Conservation (phyloP, 2,888 invertebrate genomes). For the Nymphalis polychloros region DNA sequence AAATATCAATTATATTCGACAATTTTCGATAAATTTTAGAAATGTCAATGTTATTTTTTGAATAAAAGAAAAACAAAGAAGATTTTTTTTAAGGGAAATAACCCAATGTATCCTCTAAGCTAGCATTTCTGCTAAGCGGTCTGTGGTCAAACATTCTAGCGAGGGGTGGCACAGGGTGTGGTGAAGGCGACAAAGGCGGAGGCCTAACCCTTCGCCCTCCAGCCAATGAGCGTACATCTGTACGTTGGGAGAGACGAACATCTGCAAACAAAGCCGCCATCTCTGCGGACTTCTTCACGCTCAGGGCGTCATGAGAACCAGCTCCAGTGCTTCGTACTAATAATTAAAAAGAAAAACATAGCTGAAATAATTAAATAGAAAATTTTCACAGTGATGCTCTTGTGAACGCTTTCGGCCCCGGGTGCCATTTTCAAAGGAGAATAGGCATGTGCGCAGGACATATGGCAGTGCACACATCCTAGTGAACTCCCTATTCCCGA, state of each 20-base stretch:
- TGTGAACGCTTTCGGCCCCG: too few species aligned
- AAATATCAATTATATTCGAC: too few species aligned
- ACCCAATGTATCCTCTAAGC: constrained; percentile 84
- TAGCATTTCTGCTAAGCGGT: constrained; percentile 73
- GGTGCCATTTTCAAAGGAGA: too few species aligned
- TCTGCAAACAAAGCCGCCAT: constrained; percentile 93
- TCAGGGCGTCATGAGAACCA: constrained; percentile 86
- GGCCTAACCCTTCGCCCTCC: constrained; percentile 55
- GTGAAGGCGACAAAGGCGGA: constrained; percentile 50
- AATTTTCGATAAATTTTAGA: neutral
- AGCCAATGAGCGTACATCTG: constrained; percentile 80
- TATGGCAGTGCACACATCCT: too few species aligned
- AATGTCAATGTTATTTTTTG: neutral
- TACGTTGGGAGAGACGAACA: constrained; percentile 86
- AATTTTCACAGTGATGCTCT: too few species aligned
- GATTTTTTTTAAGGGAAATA: constrained; percentile 78
- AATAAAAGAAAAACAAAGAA: constrained; percentile 15
- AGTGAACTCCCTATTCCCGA: too few species aligned
- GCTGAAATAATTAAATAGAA: neutral
- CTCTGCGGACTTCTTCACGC: constrained; percentile 93
- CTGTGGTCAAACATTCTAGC: constrained; percentile 66
- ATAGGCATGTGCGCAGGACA: too few species aligned
- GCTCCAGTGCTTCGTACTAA: constrained; percentile 77
- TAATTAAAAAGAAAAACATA: neutral
- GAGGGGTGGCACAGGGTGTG: constrained; percentile 51